phyloP scores from a whole-genome alignment of 2,888 invertebrate genomes.

The Acanthoscelides obtectus region DNA sequence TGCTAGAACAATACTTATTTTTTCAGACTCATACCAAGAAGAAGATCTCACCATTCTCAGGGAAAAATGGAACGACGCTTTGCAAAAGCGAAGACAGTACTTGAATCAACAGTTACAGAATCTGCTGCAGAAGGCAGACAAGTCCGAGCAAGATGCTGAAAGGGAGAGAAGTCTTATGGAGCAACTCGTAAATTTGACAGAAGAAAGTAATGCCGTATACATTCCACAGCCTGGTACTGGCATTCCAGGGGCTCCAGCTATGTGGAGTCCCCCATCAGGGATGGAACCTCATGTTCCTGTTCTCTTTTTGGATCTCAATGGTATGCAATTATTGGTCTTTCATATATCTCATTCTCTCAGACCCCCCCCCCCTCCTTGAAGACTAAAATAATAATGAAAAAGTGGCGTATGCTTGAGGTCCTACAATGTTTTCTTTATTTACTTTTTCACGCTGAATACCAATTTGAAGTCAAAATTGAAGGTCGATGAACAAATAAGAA shows the following conservation, averaged over 20 bases:
- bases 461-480: too few species aligned
- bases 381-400: too few species aligned
- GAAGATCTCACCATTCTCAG: slow-evolving; percentile 86
- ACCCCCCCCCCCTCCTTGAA: too few species aligned
- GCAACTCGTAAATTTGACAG: slow-evolving; percentile 96
- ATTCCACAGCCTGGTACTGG: slow-evolving; percentile 92
- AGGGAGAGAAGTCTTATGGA: slow-evolving; percentile 93
- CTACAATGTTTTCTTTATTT: too few species aligned
- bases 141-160: slow-evolving; percentile 85
- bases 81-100: slow-evolving; percentile 82
- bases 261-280: slow-evolving; percentile 83
- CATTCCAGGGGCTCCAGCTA: slow-evolving; percentile 93
- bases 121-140: slow-evolving; percentile 65
- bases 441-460: too few species aligned
- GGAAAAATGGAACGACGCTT: slow-evolving; percentile 92
- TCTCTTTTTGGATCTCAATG: slow-evolving; percentile 91
- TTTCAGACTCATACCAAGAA: slow-evolving; percentile 78
- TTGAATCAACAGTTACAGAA: slow-evolving; percentile 91
- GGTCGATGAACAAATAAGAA: too few species aligned
- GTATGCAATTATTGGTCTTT: slow-evolving; percentile 53
- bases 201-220: slow-evolving; percentile 93
- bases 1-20: neutral
- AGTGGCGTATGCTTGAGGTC: too few species aligned
- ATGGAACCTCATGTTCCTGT: slow-evolving; percentile 99
- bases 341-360: too few species aligned